Conservation (phyloP, 2,113 vertebrate species). For the Nycticorax nycticorax region DNA sequence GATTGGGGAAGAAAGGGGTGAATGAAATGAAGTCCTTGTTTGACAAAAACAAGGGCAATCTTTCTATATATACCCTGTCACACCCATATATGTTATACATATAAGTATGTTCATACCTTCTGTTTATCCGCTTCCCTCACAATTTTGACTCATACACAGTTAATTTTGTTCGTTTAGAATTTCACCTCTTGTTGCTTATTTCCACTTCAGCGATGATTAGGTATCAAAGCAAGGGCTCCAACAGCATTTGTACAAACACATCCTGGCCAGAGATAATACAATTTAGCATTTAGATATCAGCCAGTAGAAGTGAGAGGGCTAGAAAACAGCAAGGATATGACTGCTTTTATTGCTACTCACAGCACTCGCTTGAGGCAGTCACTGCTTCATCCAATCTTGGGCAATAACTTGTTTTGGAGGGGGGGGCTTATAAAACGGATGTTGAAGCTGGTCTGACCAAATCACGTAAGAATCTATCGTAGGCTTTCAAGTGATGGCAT, state of each 20-base stretch:
- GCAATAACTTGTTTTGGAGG: background rate
- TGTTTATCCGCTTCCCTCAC: background rate
- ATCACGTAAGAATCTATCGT: background rate
- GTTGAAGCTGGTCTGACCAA: background rate
- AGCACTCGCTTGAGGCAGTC: background rate
- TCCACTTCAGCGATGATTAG: background rate
- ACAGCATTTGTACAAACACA: background rate
- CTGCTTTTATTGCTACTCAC: background rate
- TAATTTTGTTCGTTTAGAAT: background rate
- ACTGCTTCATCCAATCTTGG: background rate
- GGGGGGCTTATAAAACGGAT: background rate
- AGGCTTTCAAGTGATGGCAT: background rate
- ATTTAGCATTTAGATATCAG: background rate
- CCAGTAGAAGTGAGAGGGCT: background rate
- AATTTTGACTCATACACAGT: background rate
- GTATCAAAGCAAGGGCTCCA: background rate
- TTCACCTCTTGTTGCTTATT: background rate
- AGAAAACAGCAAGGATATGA: background rate
- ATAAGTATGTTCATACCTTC: background rate
- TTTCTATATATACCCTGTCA: background rate
- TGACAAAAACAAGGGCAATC: background rate
- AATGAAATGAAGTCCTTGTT: background rate
- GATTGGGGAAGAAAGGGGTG: fast-evolving
- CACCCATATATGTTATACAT: background rate
- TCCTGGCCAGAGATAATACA: background rate